Evolutionary conservation across 2,797 vertebrate species (phyloP).

Genomic region (Euphonia xanthogaster): DNA sequence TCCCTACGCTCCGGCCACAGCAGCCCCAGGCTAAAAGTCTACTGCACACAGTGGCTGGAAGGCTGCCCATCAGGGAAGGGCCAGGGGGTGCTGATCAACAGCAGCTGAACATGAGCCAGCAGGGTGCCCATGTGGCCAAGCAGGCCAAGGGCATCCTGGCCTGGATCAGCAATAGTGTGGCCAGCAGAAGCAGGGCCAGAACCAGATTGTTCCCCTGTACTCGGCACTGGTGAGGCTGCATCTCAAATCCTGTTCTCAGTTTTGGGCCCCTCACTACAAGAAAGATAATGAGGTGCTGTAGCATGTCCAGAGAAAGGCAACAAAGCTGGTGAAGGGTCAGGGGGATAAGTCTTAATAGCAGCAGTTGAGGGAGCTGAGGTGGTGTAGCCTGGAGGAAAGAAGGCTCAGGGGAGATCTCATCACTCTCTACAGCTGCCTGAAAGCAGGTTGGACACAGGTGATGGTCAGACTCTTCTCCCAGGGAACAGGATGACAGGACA

Average conservation of each 20-base stretch:
- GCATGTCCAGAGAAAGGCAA: neutral
- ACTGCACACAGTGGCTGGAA: neutral
- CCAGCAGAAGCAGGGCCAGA: neutral
- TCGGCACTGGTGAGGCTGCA: rapidly evolving
- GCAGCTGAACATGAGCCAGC: neutral
- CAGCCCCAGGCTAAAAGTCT: neutral
- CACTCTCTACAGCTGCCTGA: neutral
- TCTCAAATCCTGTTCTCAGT: neutral
- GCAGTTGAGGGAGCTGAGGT: neutral
- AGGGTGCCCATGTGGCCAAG: neutral
- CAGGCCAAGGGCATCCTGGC: neutral
- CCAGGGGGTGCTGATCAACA: neutral
- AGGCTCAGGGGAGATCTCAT: neutral
- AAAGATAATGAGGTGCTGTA: neutral
- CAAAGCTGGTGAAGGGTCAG: neutral
- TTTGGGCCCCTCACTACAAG: neutral
- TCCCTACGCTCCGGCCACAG: rapidly evolving
- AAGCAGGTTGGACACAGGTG: neutral
- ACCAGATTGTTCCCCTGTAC: neutral
- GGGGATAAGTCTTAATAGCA: neutral
- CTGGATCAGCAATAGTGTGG: neutral
- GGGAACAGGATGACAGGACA: neutral
- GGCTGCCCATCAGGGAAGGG: neutral
- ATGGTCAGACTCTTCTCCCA: neutral
- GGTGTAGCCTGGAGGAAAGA: neutral